phyloP scores from a whole-genome alignment of 2,113 vertebrate genomes.

The Melanerpes formicivorus region DNA sequence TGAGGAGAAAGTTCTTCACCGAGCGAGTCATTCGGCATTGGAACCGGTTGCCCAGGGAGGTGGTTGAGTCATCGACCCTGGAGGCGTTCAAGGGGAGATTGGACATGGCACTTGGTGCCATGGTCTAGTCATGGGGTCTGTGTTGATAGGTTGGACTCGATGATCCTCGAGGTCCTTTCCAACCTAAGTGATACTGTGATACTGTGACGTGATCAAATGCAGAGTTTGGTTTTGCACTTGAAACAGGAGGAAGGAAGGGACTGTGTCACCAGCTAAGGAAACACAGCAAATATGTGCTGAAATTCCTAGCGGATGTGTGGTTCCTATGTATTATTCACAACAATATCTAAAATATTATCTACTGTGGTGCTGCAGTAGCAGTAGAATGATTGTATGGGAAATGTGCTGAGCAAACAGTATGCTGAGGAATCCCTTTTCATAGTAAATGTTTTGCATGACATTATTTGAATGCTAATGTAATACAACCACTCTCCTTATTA shows the following conservation, averaged over 20 bases:
- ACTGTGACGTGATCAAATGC: slow-evolving; percentile 16
- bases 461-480: background rate
- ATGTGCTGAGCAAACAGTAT: background rate
- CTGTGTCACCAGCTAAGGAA: background rate
- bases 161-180: too few relatives aligned
- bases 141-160: too few relatives aligned
- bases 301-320: slow-evolving; percentile 14
- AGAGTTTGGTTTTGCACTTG: slow-evolving; percentile 22
- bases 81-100: too few relatives aligned
- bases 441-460: background rate
- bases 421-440: slow-evolving; percentile 3
- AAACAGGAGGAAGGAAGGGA: slow-evolving; percentile 15
- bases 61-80: too few relatives aligned
- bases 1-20: too few relatives aligned
- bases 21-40: too few relatives aligned
- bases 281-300: background rate
- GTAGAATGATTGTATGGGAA: background rate
- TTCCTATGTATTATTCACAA: slow-evolving; percentile 5
- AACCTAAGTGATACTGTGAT: too few relatives aligned
- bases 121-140: too few relatives aligned
- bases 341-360: background rate
- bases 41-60: too few relatives aligned
- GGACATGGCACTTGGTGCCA: too few relatives aligned
- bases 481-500: background rate
- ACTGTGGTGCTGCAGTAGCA: background rate